These are phyloP conservation scores for Mimachlamys varia DNA, from an alignment of 2,888 invertebrate species.

Conservation along the genomic window DNA sequence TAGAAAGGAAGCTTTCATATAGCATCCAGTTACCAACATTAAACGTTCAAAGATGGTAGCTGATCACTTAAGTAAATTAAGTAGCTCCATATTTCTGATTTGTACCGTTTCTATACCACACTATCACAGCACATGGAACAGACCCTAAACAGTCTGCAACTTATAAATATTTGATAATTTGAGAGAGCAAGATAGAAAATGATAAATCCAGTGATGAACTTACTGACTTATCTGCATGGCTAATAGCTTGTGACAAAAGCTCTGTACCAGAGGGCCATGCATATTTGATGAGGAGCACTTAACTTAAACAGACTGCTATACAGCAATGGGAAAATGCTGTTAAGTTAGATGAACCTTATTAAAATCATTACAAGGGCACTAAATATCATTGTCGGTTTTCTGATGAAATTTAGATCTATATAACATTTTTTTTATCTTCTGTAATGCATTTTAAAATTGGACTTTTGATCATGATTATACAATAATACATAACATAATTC, in stretches of 20 bases:
- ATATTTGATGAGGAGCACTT: constrained; percentile 27
- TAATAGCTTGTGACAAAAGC: constrained; percentile 20
- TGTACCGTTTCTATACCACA: not conserved
- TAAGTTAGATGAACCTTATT: not conserved
- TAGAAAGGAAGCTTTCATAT: constrained; percentile 17
- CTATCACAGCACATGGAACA: not conserved
- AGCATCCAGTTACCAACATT: constrained; percentile 18
- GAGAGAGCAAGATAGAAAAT: constrained; percentile 21
- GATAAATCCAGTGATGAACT: not conserved
- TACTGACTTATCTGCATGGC: constrained; percentile 1
- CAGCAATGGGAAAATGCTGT: not conserved
- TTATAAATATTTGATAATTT: constrained; percentile 21
- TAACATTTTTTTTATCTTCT: not conserved
- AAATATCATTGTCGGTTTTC: not conserved
- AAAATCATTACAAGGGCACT: not conserved
- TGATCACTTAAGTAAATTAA: constrained; percentile 36
- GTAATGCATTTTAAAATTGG: no score
- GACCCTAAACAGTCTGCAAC: not conserved
- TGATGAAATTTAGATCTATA: not conserved
- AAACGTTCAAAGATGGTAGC: constrained; percentile 14
- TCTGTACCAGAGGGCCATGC: not conserved
- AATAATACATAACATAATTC: no score
- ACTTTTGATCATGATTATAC: not conserved
- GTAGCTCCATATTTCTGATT: constrained; percentile 17
- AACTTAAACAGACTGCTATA: not conserved